Percentiles rank a stretch among this genome's conserved stretches.
These are phyloP conservation scores for Gymnogyps californianus DNA, from an alignment of 2,113 vertebrate genomes.

Conservation along the genomic window DNA sequence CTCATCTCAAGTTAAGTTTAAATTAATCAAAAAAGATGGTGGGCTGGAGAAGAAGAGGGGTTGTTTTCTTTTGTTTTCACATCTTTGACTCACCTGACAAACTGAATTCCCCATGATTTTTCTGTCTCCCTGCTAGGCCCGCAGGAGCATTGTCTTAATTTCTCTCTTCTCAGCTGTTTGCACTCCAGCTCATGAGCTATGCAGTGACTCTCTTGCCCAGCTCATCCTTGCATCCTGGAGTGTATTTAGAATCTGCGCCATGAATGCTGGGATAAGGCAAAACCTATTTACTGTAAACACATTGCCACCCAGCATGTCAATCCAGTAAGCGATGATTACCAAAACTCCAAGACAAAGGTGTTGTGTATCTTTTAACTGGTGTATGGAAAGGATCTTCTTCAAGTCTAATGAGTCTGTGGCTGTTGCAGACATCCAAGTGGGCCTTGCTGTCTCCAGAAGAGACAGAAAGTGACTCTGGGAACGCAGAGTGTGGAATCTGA, in stretches of 20 bases:
- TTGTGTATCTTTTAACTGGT: neutral
- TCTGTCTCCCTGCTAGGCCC: neutral
- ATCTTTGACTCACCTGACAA: conserved; percentile 31
- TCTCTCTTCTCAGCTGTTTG: neutral
- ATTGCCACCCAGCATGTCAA: neutral
- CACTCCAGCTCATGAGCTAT: neutral
- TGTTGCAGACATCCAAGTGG: conserved; percentile 7
- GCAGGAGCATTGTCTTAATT: neutral
- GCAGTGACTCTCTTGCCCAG: neutral
- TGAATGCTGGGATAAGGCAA: neutral
- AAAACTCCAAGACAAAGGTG: neutral
- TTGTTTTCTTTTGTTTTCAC: conserved; percentile 44
- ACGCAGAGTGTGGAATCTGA: conserved; percentile 52
- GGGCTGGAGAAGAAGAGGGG: conserved; percentile 7
- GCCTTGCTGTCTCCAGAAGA: conserved; percentile 43
- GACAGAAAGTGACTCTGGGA: conserved; percentile 52
- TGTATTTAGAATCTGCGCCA: neutral
- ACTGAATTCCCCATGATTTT: neutral
- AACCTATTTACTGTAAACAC: neutral
- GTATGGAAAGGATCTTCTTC: neutral
- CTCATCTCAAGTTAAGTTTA: conserved; percentile 35
- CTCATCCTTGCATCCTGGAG: neutral
- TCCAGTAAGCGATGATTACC: neutral
- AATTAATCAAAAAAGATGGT: conserved; percentile 41
- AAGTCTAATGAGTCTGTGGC: conserved; percentile 20